Evolutionary conservation across 2,888 invertebrate species (phyloP).

Genomic region (Sarcophaga variegata): DNA sequence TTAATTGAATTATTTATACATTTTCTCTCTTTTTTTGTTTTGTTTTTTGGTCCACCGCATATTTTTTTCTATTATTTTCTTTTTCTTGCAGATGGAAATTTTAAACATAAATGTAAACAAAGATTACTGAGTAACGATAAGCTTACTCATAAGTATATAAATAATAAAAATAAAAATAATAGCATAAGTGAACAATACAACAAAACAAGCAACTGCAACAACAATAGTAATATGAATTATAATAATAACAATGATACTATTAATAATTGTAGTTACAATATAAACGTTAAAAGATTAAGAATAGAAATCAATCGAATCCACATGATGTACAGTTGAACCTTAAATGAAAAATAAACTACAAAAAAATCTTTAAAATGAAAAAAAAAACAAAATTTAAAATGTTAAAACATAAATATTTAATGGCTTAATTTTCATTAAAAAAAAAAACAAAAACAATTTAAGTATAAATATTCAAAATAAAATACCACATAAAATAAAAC

Average conservation of each 20-base stretch:
- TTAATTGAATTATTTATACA: background rate
- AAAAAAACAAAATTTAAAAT: conserved; percentile 49
- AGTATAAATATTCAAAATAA: conserved; percentile 9
- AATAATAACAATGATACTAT: conserved; percentile 70
- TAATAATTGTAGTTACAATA: conserved; percentile 70
- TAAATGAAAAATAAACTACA: conserved; percentile 44
- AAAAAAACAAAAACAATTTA: conserved; percentile 33
- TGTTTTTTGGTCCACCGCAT: conserved; percentile 61
- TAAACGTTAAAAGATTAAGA: conserved; percentile 78
- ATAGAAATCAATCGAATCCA: conserved; percentile 79
- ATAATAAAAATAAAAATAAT: conserved; percentile 61
- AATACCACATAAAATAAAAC: conserved; percentile 36
- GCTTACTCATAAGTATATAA: conserved; percentile 52
- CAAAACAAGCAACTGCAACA: conserved; percentile 63
- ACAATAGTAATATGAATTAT: conserved; percentile 60
- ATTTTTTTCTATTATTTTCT: conserved; percentile 70
- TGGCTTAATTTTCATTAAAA: conserved; percentile 45
- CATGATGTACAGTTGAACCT: conserved; percentile 78
- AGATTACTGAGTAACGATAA: conserved; percentile 72
- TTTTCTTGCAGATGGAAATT: conserved; percentile 78
- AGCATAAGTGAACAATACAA: conserved; percentile 60
- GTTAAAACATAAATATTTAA: conserved; percentile 48
- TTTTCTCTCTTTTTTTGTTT: conserved; percentile 44
- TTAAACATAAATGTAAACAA: conserved; percentile 76
- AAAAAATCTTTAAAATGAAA: conserved; percentile 28